Evolutionary conservation across 2,797 vertebrate species (phyloP), one percentile per base, ranked within the genome.

Genomic region (Austrolebias charrua): DNA sequence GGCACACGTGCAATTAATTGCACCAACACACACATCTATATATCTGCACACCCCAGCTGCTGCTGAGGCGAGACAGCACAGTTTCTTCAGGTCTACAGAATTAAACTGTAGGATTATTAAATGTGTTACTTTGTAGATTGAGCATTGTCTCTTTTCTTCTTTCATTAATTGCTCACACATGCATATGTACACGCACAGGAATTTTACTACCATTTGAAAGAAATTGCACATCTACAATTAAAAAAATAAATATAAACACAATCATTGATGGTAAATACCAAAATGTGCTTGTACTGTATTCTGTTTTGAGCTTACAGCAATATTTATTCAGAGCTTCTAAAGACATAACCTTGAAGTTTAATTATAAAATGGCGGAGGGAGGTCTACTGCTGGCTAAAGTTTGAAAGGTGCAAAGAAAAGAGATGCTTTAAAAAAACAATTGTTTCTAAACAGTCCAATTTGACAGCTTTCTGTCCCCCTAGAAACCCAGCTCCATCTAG

Each of bases 101-200:
- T 81, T 89, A 78, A 85, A 83, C 67, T 0, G 11, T 43, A 69
- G 73, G 78, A 69, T 83, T 85, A 80, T 82, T 79, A 81, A 81
- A 85, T 78, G 79, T 66, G 60, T 86, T 56, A 40, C 74, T 76
- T 77, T 82, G 64, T 79, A 72, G 72, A 75, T 51, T 24, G 60
- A 68, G 71, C 78, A 86, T 85, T 81, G 61, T 50, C 49, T 79
- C 55, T 73, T 73, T 64, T 24, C 33, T 60, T 63, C 60, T 57
- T 40, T 56, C 69, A 55, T 80, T 73, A 74, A 73, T 55, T 59
- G 54, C 64, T 61, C 44, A 60, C 58, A 61, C 54, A 52, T 59
- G 52, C 49, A 48, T 45, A 56, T 43, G 40, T 9, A 38, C 35
- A 38, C 35, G 12, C 35, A 38, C 35, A 38, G 9, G 10, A 2